A percentile compares a stretch with the other conserved stretches of the same genome.
Evolutionary conservation across 1,140 invertebrate genomes (phyloP).

Genomic region (Gonioctena quinquepunctata): DNA sequence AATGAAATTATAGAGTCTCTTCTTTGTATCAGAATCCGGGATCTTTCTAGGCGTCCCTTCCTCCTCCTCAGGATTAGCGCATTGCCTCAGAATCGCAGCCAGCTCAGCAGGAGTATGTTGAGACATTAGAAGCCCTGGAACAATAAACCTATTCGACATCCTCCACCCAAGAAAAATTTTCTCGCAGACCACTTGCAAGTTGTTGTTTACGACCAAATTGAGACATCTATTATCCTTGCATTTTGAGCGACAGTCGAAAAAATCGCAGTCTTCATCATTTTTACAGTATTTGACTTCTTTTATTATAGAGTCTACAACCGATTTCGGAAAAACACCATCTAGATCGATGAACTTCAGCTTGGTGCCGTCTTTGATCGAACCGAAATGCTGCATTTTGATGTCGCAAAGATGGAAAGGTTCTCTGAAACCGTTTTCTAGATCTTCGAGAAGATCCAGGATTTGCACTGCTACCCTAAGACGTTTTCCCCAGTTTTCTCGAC

Average conservation of each 20-base stretch:
- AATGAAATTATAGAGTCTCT: conserved; percentile 59
- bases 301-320: conserved; percentile 56
- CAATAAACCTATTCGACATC: conserved; percentile 62
- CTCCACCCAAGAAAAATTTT: conserved; percentile 68
- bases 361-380: conserved; percentile 58
- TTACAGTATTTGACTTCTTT: conserved; percentile 57
- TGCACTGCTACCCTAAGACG: conserved; percentile 62
- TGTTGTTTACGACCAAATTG: conserved; percentile 63
- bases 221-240: conserved; percentile 62
- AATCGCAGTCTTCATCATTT: conserved; percentile 66
- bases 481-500: conserved; percentile 57
- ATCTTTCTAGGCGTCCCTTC: conserved; percentile 54
- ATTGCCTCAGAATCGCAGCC: conserved; percentile 60
- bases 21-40: conserved; percentile 55
- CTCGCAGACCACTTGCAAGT: conserved; percentile 67
- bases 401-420: conserved; percentile 69
- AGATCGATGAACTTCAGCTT: conserved; percentile 65
- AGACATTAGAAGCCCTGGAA: conserved; percentile 65
- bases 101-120: conserved; percentile 61
- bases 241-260: conserved; percentile 66
- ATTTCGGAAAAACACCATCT: conserved; percentile 61
- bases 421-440: conserved; percentile 61
- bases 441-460: conserved; percentile 65
- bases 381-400: conserved; percentile 70
- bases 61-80: conserved; percentile 60